Percentiles rank a stretch among this genome's conserved stretches.
Evolutionary conservation across 2,888 invertebrate species (phyloP).

Genomic region (Caenorhabditis sp.): DNA sequence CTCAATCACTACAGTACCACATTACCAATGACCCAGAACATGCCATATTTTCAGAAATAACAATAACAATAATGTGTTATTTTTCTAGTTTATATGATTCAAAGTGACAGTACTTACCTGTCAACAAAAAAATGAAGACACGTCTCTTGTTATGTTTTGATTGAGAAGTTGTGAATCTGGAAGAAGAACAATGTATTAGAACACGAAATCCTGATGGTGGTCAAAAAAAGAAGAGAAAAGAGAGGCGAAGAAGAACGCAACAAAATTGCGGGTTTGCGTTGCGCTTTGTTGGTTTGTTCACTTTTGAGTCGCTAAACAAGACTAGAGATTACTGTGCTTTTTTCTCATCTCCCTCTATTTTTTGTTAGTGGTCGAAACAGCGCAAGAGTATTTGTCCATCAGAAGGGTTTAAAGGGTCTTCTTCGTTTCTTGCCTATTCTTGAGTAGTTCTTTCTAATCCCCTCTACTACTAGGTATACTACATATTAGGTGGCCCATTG

Average conservation of each 20-base stretch:
- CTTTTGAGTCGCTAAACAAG: neutral
- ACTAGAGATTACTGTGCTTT: constrained; percentile 1
- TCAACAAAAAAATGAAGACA: neutral
- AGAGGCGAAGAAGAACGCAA: neutral
- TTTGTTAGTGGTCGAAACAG: neutral
- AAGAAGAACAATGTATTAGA: neutral
- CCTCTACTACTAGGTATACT: neutral
- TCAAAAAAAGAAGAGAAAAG: neutral
- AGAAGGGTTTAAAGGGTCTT: neutral
- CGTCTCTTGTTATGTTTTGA: neutral
- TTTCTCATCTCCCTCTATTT: neutral
- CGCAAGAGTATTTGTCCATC: neutral
- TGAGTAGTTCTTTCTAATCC: neutral
- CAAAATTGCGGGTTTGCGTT: neutral
- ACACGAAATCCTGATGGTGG: neutral
- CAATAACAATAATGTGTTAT: neutral
- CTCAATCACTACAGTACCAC: neutral
- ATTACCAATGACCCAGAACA: neutral
- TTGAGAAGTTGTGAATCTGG: neutral
- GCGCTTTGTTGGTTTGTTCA: constrained; percentile 1
- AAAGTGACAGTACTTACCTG: neutral
- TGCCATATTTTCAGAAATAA: neutral
- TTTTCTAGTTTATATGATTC: neutral
- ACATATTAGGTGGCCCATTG: too few species aligned
- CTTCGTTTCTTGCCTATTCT: neutral